Evolutionary conservation across 1,140 invertebrate species (phyloP), one percentile per base, ranked within the genome.

Genomic region (Cydia amplana): DNA sequence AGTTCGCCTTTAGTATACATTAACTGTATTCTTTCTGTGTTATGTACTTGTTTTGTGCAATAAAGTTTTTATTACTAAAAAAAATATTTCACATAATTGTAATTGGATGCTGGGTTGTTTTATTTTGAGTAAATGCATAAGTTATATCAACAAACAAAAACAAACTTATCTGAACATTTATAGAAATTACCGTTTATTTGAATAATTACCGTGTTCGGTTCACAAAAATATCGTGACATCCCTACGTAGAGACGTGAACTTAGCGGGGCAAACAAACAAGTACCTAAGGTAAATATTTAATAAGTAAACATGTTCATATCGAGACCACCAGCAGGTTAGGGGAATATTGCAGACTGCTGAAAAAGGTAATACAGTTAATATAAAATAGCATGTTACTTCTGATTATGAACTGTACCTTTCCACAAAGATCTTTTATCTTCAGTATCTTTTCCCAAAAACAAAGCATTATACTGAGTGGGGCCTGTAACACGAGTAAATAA

Each of bases 221-320:
- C 60, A 32, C 60, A 64, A 28, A 64, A 28, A 64, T 64, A 64
- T 20, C 32, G 12, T 64, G 10, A 64, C 25, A 16, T 67, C 14
- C 6, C 14, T 67, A 67, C 25, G n/a, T 65, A 65, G 1, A 23
- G 16, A 32, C 64, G 64, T 28, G n/a, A 40, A 20, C 32, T 18
- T 70, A 70, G 32, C 16, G 16, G 64, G 32, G 28, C 64, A 40
- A 43, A 70, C 65, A 70, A 43, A 43, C 65, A 70, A 40, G 65
- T 70, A n/a, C n/a, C n/a, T n/a, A 36, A 60, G 18, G 32, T 43
- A 36, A 23, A 70, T 43, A 36, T 28, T 70, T 70, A 70, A 70
- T 70, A 40, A 70, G 65, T 70, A 20, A 70, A 70, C 32, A 43
- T 70, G 65, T 12, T 70, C 7, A 70, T 40, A 70, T 40, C 36